Conservation (phyloP, 2,797 vertebrate genomes). For the Smutsia temminckii region DNA sequence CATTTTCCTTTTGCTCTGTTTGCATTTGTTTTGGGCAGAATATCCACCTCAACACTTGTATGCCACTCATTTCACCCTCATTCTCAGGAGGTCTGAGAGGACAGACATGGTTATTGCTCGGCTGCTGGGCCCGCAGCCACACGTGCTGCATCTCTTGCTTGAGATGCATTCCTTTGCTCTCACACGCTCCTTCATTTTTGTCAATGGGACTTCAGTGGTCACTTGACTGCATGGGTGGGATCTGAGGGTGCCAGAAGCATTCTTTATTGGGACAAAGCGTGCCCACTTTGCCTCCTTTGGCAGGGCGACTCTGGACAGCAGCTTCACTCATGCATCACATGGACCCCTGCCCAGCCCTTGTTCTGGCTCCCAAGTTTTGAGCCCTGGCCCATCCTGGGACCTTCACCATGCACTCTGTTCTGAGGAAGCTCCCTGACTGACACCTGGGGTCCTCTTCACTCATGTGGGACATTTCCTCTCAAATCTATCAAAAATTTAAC, state of each 20-base stretch:
- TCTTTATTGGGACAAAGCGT: rapidly evolving
- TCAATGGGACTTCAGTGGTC: neutral
- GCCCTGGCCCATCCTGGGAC: neutral
- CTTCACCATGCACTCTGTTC: neutral
- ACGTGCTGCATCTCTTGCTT: neutral
- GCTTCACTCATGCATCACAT: rapidly evolving
- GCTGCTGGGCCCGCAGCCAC: neutral
- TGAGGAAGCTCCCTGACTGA: neutral
- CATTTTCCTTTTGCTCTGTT: rapidly evolving
- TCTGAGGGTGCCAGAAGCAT: no score
- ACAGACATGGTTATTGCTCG: no score
- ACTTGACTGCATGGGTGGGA: no score
- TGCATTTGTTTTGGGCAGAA: neutral
- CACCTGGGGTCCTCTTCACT: rapidly evolving
- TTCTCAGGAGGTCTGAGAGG: neutral
- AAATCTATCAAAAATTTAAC: neutral
- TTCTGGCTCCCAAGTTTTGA: neutral
- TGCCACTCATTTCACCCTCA: rapidly evolving
- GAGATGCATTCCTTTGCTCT: neutral
- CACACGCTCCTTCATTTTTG: neutral
- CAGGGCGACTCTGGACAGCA: rapidly evolving
- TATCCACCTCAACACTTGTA: neutral
- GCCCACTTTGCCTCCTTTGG: rapidly evolving
- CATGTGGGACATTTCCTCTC: neutral
- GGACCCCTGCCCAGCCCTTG: rapidly evolving